Base-by-base conservation (phyloP, 2,113 vertebrate genomes). In the Saguinus imperator region DNA sequence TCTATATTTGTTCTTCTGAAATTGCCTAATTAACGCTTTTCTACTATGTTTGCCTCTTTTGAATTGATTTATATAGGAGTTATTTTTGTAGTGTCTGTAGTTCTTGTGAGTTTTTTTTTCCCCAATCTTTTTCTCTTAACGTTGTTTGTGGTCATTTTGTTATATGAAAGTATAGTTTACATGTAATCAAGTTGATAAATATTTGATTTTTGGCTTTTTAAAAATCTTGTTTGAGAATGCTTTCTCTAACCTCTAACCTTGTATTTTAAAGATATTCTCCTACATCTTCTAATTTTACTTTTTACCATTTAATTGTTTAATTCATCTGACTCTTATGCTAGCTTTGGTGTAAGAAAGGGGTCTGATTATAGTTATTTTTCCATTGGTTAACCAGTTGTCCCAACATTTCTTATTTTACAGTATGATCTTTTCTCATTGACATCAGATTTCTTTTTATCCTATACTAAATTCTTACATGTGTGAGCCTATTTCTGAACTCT, bases 11-110 rank as follows among this genome's bases (percentile, higher is more conserved):
- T 4, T 95, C 23, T 95, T 94, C 17, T 50, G 50, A 92, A 82
- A 88, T 7, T 91, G 23, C 43, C 23, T 94, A 73, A 58, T 73
- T 95, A 52, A 87, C 37, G 88, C n/a, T 94, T 94, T 70, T 80
- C 57, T 92, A 40, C n/a, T 73, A 43, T 32, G 8, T 64, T 43
- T 68, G 12, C 66, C 45, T 82, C 73, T 89, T 91, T 85, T 6
- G 89, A 86, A 64, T 72, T 43, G 37, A 70, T 61, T 89, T 48
- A 68, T 8, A n/a, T 68, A 58, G 25, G 50, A 89, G 25, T 58
- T 79, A 32, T 40, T 64, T 83, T 72, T 72, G 35, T 43, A 61
- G 3, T 84, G 37, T 50, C 61, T 72, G 6, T 50, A 25, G 48
- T 66, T 23, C 6, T 32, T 27, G 25, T 18, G 88, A 13, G 14